Percentiles rank a stretch among this genome's conserved stretches.
Conservation (phyloP, 2,888 invertebrate genomes). For the Drosophila suboccidentalis region DNA sequence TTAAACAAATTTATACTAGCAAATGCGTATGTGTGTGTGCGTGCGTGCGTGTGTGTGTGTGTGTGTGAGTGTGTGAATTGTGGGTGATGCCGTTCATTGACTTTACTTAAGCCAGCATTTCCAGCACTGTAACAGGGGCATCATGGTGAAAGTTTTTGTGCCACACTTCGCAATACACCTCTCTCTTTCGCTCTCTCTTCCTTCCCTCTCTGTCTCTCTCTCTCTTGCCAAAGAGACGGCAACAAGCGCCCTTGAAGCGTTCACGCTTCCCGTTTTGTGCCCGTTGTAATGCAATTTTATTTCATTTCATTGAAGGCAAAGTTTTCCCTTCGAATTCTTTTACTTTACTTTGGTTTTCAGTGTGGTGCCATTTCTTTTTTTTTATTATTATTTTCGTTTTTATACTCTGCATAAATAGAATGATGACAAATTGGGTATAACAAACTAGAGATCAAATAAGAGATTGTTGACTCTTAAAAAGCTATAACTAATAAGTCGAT, state of each 20-base stretch:
- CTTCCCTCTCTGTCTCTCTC: neutral
- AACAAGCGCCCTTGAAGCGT: slow-evolving; percentile 52
- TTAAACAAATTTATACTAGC: slow-evolving; percentile 71
- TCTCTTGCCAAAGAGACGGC: slow-evolving; percentile 2
- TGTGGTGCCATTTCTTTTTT: slow-evolving; percentile 8
- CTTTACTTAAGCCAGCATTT: slow-evolving; percentile 69
- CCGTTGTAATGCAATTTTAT: slow-evolving; percentile 81
- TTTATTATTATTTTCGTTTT: neutral
- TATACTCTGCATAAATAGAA: slow-evolving; percentile 10
- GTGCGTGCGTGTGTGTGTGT: slow-evolving; percentile 2
- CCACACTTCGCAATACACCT: slow-evolving; percentile 52
- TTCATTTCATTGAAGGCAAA: slow-evolving; percentile 80
- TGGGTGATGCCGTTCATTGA: slow-evolving; percentile 69
- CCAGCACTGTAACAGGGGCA: slow-evolving; percentile 54
- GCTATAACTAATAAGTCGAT: neutral
- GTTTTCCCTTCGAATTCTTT: slow-evolving; percentile 75
- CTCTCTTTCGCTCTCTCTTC: neutral
- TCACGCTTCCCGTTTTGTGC: slow-evolving; percentile 56
- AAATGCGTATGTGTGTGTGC: slow-evolving; percentile 10
- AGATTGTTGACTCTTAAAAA: neutral
- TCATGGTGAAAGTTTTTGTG: slow-evolving; percentile 67
- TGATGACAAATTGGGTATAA: neutral
- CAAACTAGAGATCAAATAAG: neutral
- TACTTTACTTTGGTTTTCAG: slow-evolving; percentile 68
- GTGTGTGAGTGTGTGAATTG: slow-evolving; percentile 30